Base-by-base conservation (phyloP, 1,140 invertebrate genomes). In the Bacillus rossius region DNA sequence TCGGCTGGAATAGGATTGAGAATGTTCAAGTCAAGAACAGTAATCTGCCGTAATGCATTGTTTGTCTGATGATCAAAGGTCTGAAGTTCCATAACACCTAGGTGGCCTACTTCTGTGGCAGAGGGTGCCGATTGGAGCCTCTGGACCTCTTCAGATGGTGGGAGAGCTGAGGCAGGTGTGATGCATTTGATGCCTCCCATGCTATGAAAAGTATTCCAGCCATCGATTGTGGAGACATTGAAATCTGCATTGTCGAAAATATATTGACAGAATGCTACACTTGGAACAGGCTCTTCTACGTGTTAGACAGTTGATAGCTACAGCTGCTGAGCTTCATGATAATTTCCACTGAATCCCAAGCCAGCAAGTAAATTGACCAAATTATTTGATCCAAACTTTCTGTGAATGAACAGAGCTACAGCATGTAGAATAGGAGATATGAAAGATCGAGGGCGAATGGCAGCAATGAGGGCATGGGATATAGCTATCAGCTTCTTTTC, bases 231-330 rank as follows among this genome's bases (percentile, higher is more conserved):
- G 23, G 55, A 37, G 7, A 52, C 51, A 60, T 70, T 69, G 48
- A 62, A 57, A 57, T 70, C 66, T 17, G 68, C 67, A 49, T 68
- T 68, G 38, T 69, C 66, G 38, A 65, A 68, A 51, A 66, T 57
- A 55, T 68, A 69, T 62, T 68, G 66, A 20, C 17, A 25, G 23
- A 45, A 45, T 3, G 43, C 10, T 5, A 7, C 43, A 5, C 8
- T 19, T 45, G 43, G 23, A 8, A 45, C 4, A 45, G 23, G 17
- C 17, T 19, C 5, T 25, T 45, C 13, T 45, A 8, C 4, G 5
- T 45, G 43, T 7, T 20, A 49, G 47, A 60, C 47, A 63, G 65
- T 50, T 59, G 42, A 17, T 55, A 14, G 19, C 45, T 25, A 47
- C 50, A 37, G 42, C 61, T 57, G 50, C 60, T 41, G 47, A 62